Conservation (phyloP, 1,140 invertebrate genomes). For the Maconellicoccus hirsutus region DNA sequence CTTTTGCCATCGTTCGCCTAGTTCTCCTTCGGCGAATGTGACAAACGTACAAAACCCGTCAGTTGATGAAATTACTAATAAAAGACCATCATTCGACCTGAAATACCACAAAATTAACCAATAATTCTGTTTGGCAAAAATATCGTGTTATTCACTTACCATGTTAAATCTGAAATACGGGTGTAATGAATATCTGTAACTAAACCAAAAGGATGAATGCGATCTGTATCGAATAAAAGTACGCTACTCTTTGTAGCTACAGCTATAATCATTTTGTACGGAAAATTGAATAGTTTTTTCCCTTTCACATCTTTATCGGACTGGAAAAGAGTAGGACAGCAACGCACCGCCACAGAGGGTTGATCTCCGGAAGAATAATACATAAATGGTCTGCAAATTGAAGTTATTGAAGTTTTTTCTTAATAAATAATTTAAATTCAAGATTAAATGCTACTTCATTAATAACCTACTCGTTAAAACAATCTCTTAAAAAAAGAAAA, state of each 20-base stretch:
- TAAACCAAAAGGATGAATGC: constrained; percentile 66
- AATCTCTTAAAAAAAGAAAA: constrained; percentile 33
- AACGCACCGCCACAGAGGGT: constrained; percentile 64
- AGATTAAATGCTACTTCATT: too few species aligned
- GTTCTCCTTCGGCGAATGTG: constrained; percentile 66
- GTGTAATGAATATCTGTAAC: constrained; percentile 90
- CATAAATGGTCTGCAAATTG: constrained; percentile 55
- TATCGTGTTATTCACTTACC: constrained; percentile 53
- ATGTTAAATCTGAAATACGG: constrained; percentile 77
- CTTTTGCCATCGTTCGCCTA: constrained; percentile 51
- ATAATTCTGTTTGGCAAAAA: not conserved
- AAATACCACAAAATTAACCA: constrained; percentile 29
- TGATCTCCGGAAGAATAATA: constrained; percentile 67
- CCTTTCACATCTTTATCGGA: constrained; percentile 43
- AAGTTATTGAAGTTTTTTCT: constrained; percentile 10
- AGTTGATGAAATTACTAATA: constrained; percentile 78
- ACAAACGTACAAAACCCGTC: constrained; percentile 92
- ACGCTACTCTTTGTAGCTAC: constrained; percentile 78
- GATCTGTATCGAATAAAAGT: constrained; percentile 85
- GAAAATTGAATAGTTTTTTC: constrained; percentile 47
- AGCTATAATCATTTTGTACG: constrained; percentile 79
- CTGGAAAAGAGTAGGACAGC: constrained; percentile 65
- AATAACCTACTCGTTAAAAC: constrained; percentile 52
- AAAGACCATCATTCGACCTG: constrained; percentile 67
- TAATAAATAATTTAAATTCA: too few species aligned